phyloP scores from a whole-genome alignment of 2,797 vertebrate species.

The Molossus alvarezi region DNA sequence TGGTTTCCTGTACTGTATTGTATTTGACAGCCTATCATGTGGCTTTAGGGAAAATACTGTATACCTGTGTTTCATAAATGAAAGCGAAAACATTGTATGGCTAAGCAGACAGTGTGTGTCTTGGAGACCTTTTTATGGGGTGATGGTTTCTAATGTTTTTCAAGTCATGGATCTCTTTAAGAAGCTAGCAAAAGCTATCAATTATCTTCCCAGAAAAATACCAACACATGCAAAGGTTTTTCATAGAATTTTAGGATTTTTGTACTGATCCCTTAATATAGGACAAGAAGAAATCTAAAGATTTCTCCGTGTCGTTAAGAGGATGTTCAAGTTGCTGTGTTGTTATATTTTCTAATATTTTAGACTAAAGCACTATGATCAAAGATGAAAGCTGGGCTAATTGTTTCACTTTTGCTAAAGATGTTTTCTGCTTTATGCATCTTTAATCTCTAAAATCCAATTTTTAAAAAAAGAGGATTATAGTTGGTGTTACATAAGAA shows the following conservation, averaged over 20 bases:
- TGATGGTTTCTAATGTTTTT: constrained; percentile 46
- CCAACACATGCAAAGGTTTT: neutral
- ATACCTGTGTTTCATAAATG: constrained; percentile 61
- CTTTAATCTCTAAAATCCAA: constrained; percentile 29
- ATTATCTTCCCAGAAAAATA: constrained; percentile 44
- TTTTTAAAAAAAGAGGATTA: constrained; percentile 29
- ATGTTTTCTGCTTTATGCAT: constrained; percentile 3
- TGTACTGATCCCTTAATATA: neutral
- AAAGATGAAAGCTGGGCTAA: constrained; percentile 13
- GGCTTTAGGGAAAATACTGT: constrained; percentile 14
- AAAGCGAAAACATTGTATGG: constrained; percentile 52
- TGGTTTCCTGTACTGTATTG: neutral
- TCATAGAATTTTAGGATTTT: constrained; percentile 45
- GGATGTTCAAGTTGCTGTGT: neutral
- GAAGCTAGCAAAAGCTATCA: constrained; percentile 39
- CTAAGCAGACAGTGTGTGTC: constrained; percentile 44
- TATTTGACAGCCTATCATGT: constrained; percentile 24
- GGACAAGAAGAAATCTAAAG: constrained; percentile 41
- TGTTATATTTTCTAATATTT: constrained; percentile 34
- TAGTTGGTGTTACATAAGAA: constrained; percentile 11
- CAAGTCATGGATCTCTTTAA: constrained; percentile 15
- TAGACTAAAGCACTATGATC: neutral
- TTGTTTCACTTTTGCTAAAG: constrained; percentile 66
- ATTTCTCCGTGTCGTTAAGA: constrained; percentile 43
- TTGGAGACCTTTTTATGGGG: constrained; percentile 11